These are phyloP conservation scores for Piezodorus guildinii DNA, from an alignment of 1,140 invertebrate genomes.

Conservation along the genomic window DNA sequence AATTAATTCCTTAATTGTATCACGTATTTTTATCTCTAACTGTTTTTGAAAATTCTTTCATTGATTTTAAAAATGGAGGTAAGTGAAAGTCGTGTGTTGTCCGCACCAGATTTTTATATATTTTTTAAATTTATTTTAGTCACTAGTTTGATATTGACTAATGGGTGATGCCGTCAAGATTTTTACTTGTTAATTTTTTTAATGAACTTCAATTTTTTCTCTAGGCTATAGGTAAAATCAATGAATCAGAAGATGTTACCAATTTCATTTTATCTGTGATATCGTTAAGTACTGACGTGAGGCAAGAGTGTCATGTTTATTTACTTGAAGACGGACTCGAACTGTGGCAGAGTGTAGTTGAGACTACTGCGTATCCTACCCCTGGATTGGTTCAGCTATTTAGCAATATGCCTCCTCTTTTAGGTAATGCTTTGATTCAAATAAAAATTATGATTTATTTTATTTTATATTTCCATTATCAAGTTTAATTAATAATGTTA, in stretches of 20 bases:
- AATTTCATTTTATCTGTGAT: constrained; percentile 66
- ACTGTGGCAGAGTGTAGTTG: constrained; percentile 74
- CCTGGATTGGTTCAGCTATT: constrained; percentile 58
- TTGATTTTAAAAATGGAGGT: no score
- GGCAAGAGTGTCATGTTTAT: constrained; percentile 72
- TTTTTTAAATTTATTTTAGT: no score
- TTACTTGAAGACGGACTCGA: constrained; percentile 84
- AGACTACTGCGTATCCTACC: constrained; percentile 52
- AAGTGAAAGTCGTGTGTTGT: no score
- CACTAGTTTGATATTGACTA: no score
- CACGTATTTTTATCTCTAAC: no score
- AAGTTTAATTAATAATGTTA: background rate
- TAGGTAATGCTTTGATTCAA: constrained; percentile 43
- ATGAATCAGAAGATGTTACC: constrained; percentile 40
- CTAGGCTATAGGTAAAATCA: constrained; percentile 50
- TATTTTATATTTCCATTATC: background rate
- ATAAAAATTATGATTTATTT: no score
- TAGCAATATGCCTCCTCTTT: constrained; percentile 59
- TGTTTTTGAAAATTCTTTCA: no score
- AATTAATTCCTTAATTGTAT: no score
- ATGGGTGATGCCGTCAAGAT: no score
- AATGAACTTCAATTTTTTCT: constrained; percentile 1
- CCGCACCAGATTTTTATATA: no score
- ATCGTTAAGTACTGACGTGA: constrained; percentile 64
- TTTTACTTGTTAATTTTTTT: no score